phyloP scores from a whole-genome alignment of 2,888 invertebrate species.

The Zelleria hepariella region DNA sequence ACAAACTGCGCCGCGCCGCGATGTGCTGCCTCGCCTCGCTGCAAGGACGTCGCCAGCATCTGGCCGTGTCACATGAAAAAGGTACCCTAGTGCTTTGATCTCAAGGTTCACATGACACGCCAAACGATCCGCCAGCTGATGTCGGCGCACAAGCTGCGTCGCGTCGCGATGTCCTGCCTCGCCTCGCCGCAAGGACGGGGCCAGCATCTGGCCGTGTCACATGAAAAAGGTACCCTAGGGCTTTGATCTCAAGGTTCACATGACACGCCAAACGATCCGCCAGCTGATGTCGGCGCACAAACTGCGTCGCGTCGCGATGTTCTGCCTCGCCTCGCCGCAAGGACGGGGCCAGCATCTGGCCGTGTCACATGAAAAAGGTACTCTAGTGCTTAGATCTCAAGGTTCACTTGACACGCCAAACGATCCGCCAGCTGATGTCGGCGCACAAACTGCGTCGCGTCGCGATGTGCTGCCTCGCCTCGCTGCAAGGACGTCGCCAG shows the following conservation, averaged over 20 bases:
- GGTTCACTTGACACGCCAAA: too few species aligned
- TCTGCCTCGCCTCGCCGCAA: constrained; percentile 92
- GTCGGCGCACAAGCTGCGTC: constrained; percentile 90
- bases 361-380: constrained; percentile 97
- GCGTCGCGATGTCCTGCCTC: constrained; percentile 96
- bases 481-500: constrained; percentile 92
- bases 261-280: constrained; percentile 86
- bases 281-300: constrained; percentile 93
- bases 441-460: constrained; percentile 93
- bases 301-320: constrained; percentile 94
- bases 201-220: constrained; percentile 94
- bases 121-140: constrained; percentile 95
- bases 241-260: not conserved
- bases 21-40: constrained; percentile 96
- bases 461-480: constrained; percentile 94
- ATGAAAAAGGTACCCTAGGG: constrained; percentile 84
- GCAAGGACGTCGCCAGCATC: constrained; percentile 92
- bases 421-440: constrained; percentile 91
- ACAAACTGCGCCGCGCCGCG: constrained; percentile 92
- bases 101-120: too few species aligned
- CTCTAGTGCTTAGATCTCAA: too few species aligned
- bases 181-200: constrained; percentile 93
- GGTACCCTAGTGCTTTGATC: too few species aligned
- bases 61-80: constrained; percentile 96
- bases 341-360: constrained; percentile 93